phyloP scores from a whole-genome alignment of 2,113 vertebrate genomes.

The Ceyx cyanopectus region DNA sequence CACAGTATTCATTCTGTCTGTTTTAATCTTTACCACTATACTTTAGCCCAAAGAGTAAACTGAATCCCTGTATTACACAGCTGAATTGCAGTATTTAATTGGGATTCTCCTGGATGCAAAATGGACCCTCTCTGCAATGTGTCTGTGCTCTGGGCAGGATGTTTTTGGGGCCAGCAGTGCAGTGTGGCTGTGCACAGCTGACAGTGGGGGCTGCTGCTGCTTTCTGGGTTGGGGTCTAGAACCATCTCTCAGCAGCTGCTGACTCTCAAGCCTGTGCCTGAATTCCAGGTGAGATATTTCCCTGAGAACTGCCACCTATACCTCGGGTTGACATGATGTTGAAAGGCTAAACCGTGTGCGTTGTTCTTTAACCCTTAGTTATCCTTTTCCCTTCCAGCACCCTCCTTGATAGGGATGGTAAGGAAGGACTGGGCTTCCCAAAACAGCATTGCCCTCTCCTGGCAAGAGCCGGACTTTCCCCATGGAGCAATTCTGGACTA shows the following conservation, averaged over 20 bases:
- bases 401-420: conserved; percentile 88
- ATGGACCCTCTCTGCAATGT: neutral
- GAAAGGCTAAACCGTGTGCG: conserved; percentile 32
- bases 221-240: neutral
- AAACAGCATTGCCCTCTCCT: conserved; percentile 95
- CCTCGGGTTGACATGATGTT: conserved; percentile 15
- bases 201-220: fast-evolving
- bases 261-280: neutral
- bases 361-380: conserved; percentile 78
- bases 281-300: conserved; percentile 23
- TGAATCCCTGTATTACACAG: neutral
- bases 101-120: neutral
- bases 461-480: conserved; percentile 91
- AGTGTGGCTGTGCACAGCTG: fast-evolving
- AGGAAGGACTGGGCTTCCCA: conserved; percentile 98
- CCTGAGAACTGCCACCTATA: conserved; percentile 51
- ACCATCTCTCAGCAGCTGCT: neutral
- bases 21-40: neutral
- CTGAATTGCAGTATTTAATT: neutral
- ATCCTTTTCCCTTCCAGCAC: conserved; percentile 86
- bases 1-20: fast-evolving
- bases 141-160: fast-evolving
- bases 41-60: neutral
- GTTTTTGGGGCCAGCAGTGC: neutral
- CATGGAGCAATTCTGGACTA: conserved; percentile 89